A percentile compares a stretch with the other conserved stretches of the same genome.
Conservation (phyloP, 2,797 vertebrate species). For the Crocodylus rhombifer region DNA sequence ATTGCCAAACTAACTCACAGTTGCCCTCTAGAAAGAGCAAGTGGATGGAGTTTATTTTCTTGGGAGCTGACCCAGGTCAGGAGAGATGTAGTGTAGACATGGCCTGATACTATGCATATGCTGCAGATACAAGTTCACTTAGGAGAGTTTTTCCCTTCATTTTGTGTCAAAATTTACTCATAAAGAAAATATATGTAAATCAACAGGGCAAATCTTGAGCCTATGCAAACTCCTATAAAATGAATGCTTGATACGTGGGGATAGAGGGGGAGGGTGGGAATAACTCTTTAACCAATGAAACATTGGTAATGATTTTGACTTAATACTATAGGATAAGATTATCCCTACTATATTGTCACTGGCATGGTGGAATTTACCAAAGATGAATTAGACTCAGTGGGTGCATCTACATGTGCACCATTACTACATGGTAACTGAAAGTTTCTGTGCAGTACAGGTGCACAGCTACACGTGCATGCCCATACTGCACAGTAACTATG, state of each 20-base stretch:
- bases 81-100: too few relatives aligned
- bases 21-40: too few relatives aligned
- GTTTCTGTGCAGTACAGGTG: too few relatives aligned
- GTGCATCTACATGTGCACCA: too few relatives aligned
- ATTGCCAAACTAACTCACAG: too few relatives aligned
- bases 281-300: too few relatives aligned
- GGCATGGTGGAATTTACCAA: background rate
- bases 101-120: accelerated
- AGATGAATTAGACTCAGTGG: background rate
- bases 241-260: background rate
- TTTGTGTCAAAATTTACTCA: background rate
- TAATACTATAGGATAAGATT: background rate
- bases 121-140: background rate
- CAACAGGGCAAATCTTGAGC: background rate
- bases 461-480: too few relatives aligned
- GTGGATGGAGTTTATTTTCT: too few relatives aligned
- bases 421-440: too few relatives aligned
- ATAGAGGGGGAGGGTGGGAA: background rate
- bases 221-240: background rate
- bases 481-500: too few relatives aligned
- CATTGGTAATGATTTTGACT: background rate
- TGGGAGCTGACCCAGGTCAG: too few relatives aligned
- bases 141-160: background rate
- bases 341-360: background rate
- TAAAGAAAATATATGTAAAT: background rate